Conservation (phyloP, 2,888 invertebrate species). For the Copidosoma aretas region DNA sequence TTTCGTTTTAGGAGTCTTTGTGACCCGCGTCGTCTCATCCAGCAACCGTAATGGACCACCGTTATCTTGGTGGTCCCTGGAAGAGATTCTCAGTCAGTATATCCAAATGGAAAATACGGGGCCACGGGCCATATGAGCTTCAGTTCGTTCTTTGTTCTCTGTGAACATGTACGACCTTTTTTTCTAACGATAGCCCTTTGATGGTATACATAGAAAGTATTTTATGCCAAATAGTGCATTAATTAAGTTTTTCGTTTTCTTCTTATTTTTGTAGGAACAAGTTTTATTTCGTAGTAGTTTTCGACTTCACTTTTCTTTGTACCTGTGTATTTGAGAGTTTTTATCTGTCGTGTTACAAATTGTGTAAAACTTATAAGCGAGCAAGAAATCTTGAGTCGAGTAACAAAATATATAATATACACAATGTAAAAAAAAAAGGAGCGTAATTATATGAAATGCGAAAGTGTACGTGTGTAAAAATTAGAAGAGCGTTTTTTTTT, state of each 20-base stretch:
- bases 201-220: conserved; percentile 21
- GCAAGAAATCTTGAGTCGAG: too few species aligned
- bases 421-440: too few species aligned
- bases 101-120: conserved; percentile 34
- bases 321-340: conserved; percentile 36
- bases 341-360: neutral
- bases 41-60: conserved; percentile 44
- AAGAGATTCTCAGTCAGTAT: conserved; percentile 49
- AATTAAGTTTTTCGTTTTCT: neutral
- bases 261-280: conserved; percentile 27
- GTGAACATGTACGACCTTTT: neutral
- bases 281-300: conserved; percentile 32
- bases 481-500: conserved; percentile 11
- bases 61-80: conserved; percentile 52
- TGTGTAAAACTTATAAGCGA: too few species aligned
- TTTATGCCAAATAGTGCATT: conserved; percentile 16
- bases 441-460: too few species aligned
- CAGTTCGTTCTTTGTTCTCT: neutral
- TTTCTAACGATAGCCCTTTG: too few species aligned
- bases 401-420: too few species aligned
- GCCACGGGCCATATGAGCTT: conserved; percentile 26
- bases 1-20: conserved; percentile 53
- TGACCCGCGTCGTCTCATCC: conserved; percentile 50
- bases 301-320: conserved; percentile 33
- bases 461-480: too few species aligned